Percentiles rank a stretch among this genome's conserved stretches.
These are phyloP conservation scores for Lophius americanus DNA, from an alignment of 2,797 vertebrate genomes.

Conservation along the genomic window DNA sequence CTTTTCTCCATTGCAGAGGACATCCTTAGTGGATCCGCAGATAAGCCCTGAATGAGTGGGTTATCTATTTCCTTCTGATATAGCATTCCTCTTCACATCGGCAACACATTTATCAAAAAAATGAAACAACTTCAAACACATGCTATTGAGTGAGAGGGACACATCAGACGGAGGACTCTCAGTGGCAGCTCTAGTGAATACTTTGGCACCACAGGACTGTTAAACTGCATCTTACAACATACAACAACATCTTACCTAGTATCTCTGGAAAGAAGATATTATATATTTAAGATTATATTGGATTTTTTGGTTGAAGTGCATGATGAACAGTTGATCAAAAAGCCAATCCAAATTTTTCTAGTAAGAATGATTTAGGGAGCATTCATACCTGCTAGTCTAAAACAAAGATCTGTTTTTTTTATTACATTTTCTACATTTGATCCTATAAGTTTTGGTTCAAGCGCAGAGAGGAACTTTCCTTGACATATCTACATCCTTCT, in stretches of 20 bases:
- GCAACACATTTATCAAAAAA: conserved; percentile 69
- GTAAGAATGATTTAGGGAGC: conserved; percentile 7
- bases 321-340: conserved; percentile 21
- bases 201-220: conserved; percentile 36
- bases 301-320: not conserved
- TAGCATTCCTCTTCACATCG: conserved; percentile 61
- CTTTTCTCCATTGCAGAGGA: conserved; percentile 26
- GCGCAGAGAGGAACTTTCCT: too few species aligned
- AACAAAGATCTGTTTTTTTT: too few species aligned
- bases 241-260: conserved; percentile 17
- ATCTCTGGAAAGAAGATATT: conserved; percentile 41
- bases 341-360: conserved; percentile 10
- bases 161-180: conserved; percentile 58
- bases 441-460: too few species aligned
- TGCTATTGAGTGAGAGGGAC: conserved; percentile 56
- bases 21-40: conserved; percentile 43
- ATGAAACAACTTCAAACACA: conserved; percentile 70
- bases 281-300: not conserved
- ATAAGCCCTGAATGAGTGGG: conserved; percentile 44
- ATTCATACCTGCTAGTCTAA: too few species aligned
- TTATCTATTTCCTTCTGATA: conserved; percentile 56
- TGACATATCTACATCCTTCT: too few species aligned
- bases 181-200: conserved; percentile 29
- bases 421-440: too few species aligned
- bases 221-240: conserved; percentile 27